Percentiles rank a stretch among this genome's conserved stretches.
phyloP scores from a whole-genome alignment of 2,888 invertebrate genomes.

The Pterostichus niger region DNA sequence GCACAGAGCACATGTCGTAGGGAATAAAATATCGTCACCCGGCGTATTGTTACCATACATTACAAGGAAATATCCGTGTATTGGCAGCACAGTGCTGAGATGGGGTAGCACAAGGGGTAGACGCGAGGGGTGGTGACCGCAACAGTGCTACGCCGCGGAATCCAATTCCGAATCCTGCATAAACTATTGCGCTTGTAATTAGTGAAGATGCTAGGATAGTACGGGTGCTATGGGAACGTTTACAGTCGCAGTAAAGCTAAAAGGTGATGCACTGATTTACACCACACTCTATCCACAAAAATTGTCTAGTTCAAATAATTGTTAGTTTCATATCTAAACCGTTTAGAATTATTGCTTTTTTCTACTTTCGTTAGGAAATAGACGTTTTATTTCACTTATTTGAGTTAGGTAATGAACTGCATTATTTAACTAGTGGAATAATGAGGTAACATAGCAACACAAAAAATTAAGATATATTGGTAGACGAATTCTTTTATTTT shows the following conservation, averaged over 20 bases:
- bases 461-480: no score
- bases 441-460: no score
- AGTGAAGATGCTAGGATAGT: conserved; percentile 57
- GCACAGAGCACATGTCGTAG: conserved; percentile 65
- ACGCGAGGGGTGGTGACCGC: conserved; percentile 33
- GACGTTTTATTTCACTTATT: no score
- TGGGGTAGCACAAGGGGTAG: background rate
- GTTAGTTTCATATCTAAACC: background rate
- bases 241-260: conserved; percentile 10
- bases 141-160: conserved; percentile 58
- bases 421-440: no score
- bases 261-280: conserved; percentile 54
- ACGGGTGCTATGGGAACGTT: conserved; percentile 19
- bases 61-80: conserved; percentile 66
- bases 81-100: conserved; percentile 53
- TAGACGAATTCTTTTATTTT: no score
- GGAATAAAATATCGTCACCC: conserved; percentile 64
- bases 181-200: conserved; percentile 65
- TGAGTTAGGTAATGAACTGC: no score
- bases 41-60: conserved; percentile 66
- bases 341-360: no score
- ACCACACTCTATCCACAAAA: background rate
- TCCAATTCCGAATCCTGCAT: conserved; percentile 66
- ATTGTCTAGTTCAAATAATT: no score
- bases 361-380: no score